These are phyloP conservation scores for Tinamus major DNA, from an alignment of 2,797 vertebrate genomes.

Conservation along the genomic window DNA sequence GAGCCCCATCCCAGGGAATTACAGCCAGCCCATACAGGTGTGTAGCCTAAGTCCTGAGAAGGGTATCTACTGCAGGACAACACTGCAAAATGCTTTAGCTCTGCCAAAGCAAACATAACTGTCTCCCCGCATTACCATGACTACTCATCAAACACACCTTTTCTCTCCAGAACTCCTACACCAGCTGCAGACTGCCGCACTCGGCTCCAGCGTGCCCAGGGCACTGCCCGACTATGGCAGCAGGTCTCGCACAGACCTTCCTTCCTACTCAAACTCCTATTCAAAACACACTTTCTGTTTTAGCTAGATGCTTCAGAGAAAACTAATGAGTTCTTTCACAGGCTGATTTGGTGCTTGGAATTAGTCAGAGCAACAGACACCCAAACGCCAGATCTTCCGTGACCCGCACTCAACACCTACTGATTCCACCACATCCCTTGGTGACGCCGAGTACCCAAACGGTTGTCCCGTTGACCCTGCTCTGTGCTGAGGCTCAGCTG, in stretches of 20 bases:
- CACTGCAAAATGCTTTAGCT: not conserved
- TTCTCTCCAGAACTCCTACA: not conserved
- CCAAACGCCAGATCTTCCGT: not conserved
- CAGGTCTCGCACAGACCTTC: not conserved
- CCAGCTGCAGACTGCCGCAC: not conserved
- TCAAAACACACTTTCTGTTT: not conserved
- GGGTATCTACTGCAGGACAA: not conserved
- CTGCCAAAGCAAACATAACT: not conserved
- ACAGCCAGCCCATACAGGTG: not conserved
- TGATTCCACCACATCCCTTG: not conserved
- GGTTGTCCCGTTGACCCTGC: not conserved
- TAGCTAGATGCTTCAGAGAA: not conserved
- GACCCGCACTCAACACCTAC: not conserved
- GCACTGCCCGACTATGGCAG: not conserved
- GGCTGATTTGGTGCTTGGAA: not conserved
- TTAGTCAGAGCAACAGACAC: not conserved
- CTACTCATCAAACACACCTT: not conserved
- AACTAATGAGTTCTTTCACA: not conserved
- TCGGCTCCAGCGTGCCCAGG: not conserved
- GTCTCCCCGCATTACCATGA: not conserved
- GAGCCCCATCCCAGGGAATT: not conserved
- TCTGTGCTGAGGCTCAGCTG: not conserved
- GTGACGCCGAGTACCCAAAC: constrained; percentile 37
- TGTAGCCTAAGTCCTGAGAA: not conserved
- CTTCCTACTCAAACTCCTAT: not conserved